Base-by-base conservation (phyloP, 2,888 invertebrate genomes). In the Drosophila cognata region DNA sequence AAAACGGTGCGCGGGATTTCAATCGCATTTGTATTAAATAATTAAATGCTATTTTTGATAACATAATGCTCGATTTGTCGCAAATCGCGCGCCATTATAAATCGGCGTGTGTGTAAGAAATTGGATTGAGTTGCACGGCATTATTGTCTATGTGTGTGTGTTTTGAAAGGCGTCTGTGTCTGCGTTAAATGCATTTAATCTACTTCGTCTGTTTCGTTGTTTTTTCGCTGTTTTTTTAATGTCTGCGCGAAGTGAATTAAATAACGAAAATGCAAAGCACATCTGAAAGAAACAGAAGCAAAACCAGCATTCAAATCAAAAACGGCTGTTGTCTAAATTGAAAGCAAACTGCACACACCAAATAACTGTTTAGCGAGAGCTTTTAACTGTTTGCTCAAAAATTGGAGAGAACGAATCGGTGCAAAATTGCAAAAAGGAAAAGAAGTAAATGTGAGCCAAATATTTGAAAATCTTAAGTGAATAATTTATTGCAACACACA, bases 381-480 rank as follows among this genome's bases (percentile, higher is more conserved):
- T 70, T 25, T 63, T 81, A 83, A 86, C 79, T 79, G 89, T 88
- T 79, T 82, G 61, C 53, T 65, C 65, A 31, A 69, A 53, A 48
- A 50, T 69, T 57, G 48, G 50, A 67, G 67, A 57, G 25, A 25
- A 46, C 64, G 58, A 51, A 65, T 60, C 62, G 74, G 64, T 61
- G 74, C 43, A 60, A 64, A 61, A 61, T 65, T 52, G 53, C 60
- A 64, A 68, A 66, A 66, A 62, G 38, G 50, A 33, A 57, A 53
- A 52, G 66, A 8, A 50, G 46, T 71, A 66, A 68, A 56, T 11
- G 56, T 59, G 52, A 71, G 60, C 46, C 65, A 38, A 28, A 65
- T 65, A 71, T 76, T 81, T 60, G 46, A 46, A 57, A 77, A 74
- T 77, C 59, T 43, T 57, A 73, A 72, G 78, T 84, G 68, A 81